Evolutionary conservation across 53 echinoderm and acorn worm genomes (phyloP).

Genomic region (Echinarachnius parma): DNA sequence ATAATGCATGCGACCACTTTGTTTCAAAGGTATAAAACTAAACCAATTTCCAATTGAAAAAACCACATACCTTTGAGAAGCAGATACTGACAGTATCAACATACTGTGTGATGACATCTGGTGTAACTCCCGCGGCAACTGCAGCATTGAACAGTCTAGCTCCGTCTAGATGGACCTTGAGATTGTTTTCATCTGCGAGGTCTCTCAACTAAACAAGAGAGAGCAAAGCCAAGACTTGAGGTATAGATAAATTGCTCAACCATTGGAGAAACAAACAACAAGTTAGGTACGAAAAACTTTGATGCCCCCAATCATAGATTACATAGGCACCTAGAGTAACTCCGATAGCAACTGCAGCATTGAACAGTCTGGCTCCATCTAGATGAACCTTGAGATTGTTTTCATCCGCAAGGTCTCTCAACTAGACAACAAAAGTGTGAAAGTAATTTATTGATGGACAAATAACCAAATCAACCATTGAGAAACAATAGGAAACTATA

Average conservation of each 20-base stretch:
- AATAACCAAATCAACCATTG: too few relatives aligned
- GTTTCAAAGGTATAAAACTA: too few relatives aligned
- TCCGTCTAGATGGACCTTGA: constrained; percentile 82
- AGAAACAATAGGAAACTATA: constrained; percentile 80
- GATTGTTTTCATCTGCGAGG: constrained; percentile 66
- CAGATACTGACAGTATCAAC: constrained; percentile 80
- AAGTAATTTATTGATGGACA: too few relatives aligned
- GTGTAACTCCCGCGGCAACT: constrained; percentile 63
- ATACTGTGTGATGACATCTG: constrained; percentile 69
- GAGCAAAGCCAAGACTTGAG: too few relatives aligned
- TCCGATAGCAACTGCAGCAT: constrained; percentile 72
- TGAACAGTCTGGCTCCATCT: constrained; percentile 87
- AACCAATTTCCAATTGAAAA: too few relatives aligned
- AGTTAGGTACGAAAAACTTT: too few relatives aligned
- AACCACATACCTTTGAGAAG: constrained; percentile 77
- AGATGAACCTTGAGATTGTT: constrained; percentile 69
- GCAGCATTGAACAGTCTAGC: constrained; percentile 85
- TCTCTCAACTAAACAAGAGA: too few relatives aligned
- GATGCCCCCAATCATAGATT: constrained; percentile 72
- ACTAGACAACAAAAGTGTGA: too few relatives aligned
- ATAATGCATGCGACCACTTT: too few relatives aligned
- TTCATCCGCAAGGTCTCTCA: constrained; percentile 72
- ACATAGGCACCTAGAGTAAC: constrained; percentile 61
- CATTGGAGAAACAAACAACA: constrained; percentile 88
- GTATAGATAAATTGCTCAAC: too few relatives aligned